A percentile compares a stretch with the other conserved stretches of the same genome.
Conservation (phyloP, 2,888 invertebrate genomes). For the Aphrophora alni region DNA sequence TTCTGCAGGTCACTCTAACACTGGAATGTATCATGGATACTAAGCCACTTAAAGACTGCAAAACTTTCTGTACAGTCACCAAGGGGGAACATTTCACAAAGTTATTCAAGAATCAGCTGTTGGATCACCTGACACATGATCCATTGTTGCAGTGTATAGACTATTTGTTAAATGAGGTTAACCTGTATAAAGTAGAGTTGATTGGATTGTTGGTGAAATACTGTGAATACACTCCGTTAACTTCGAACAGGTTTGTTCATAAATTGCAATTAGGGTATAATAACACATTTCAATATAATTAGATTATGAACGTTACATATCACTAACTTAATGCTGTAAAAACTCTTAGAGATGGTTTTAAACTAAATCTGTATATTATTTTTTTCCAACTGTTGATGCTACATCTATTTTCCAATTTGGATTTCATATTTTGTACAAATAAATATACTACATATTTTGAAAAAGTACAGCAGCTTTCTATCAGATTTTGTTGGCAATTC, state of each 20-base stretch:
- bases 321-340: no score
- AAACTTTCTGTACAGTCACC: neutral
- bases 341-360: no score
- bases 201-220: neutral
- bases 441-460: no score
- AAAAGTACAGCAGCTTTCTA: no score
- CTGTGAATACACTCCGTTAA: neutral
- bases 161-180: neutral
- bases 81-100: slow-evolving; percentile 19
- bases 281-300: no score
- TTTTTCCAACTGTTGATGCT: no score
- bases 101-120: slow-evolving; percentile 10
- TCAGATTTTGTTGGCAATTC: no score
- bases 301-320: no score
- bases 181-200: neutral
- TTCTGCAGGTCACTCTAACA: neutral
- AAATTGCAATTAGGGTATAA: no score
- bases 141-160: neutral
- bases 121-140: neutral
- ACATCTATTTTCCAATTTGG: no score
- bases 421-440: no score
- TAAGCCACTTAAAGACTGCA: neutral
- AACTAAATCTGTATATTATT: no score
- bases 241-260: neutral
- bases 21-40: slow-evolving; percentile 12